Percentiles rank a stretch among this genome's conserved stretches.
These are phyloP conservation scores for Boleophthalmus pectinirostris DNA, from an alignment of 2,113 vertebrate genomes.

Conservation along the genomic window DNA sequence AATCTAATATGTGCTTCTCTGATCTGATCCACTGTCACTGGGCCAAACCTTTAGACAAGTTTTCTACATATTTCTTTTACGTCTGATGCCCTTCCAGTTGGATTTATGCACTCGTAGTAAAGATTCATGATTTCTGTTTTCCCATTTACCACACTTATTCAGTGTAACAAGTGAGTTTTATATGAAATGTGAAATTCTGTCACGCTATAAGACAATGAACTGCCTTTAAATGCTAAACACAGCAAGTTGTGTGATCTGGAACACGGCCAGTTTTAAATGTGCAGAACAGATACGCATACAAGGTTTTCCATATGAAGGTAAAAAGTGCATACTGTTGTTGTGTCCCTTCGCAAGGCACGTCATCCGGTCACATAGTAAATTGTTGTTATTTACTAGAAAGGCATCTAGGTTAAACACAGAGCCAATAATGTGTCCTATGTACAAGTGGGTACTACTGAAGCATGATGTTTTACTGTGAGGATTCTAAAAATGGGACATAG, in stretches of 20 bases:
- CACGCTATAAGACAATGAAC: neutral
- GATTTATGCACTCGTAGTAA: neutral
- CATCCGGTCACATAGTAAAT: too few relatives aligned
- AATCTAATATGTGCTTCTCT: neutral
- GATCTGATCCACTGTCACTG: neutral
- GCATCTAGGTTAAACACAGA: too few relatives aligned
- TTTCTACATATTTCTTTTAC: neutral
- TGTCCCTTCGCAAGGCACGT: too few relatives aligned
- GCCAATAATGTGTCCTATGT: too few relatives aligned
- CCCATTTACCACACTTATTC: neutral
- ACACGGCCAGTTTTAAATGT: neutral
- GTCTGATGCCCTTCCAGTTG: slow-evolving; percentile 8
- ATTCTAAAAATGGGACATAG: too few relatives aligned
- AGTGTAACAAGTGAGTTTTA: neutral
- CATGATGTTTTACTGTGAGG: too few relatives aligned
- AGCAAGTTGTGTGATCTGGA: neutral
- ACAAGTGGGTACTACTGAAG: too few relatives aligned
- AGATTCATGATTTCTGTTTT: neutral
- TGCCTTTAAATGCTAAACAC: neutral
- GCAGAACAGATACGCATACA: neutral
- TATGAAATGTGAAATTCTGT: neutral
- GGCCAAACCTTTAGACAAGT: neutral
- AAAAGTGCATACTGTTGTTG: neutral
- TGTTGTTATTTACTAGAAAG: too few relatives aligned
- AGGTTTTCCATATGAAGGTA: too few relatives aligned